Evolutionary conservation across 2,888 invertebrate species (phyloP).

Genomic region (Netelia melanura): DNA sequence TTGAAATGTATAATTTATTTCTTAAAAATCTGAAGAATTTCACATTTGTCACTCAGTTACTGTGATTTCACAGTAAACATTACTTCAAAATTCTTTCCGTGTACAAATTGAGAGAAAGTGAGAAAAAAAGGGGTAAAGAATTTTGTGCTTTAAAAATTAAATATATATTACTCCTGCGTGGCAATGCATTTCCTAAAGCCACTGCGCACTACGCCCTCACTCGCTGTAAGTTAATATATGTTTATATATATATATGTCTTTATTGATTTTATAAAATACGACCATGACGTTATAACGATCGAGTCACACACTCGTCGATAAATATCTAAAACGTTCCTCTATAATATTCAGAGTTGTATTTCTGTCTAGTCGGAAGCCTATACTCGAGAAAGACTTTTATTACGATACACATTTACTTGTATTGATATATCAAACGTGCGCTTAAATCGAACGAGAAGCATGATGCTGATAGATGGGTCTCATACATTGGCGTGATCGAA

Average conservation of each 20-base stretch:
- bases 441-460: not conserved
- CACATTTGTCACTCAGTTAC: no score
- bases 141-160: not conserved
- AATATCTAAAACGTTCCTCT: constrained; percentile 13
- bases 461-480: not conserved
- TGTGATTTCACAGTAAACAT: no score
- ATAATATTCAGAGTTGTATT: constrained; percentile 12
- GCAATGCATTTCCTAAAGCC: not conserved
- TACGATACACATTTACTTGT: not conserved
- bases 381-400: constrained; percentile 16
- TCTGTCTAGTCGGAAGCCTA: constrained; percentile 14
- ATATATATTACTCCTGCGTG: not conserved
- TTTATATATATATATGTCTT: not conserved
- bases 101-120: not conserved
- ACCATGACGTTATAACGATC: not conserved
- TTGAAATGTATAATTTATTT: no score
- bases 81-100: no score
- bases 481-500: not conserved
- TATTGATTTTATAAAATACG: constrained; percentile 13
- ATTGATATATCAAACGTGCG: not conserved
- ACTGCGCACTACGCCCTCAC: not conserved
- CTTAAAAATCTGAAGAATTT: no score
- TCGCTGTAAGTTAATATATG: not conserved
- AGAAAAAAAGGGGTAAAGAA: constrained; percentile 7
- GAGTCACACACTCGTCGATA: not conserved